Evolutionary conservation across 2,888 invertebrate species (phyloP).

Genomic region (Emesis furor): DNA sequence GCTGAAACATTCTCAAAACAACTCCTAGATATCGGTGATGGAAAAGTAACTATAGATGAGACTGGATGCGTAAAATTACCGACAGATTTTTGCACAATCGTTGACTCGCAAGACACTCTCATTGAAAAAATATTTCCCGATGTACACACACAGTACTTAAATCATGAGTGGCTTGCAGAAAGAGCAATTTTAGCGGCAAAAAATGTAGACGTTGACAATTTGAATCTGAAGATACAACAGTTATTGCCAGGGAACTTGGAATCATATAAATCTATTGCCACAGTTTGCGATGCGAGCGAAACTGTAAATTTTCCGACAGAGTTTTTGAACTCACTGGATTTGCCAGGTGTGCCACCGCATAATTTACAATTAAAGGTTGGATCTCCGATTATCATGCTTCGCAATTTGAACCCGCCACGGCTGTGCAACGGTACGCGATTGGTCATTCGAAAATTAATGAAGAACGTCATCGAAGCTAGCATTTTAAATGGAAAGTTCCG

Average conservation of each 20-base stretch:
- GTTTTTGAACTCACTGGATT: constrained; percentile 26
- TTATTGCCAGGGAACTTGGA: constrained; percentile 5
- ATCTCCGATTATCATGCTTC: neutral
- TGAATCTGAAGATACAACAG: constrained; percentile 12
- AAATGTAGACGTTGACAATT: constrained; percentile 75
- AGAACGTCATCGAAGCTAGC: neutral
- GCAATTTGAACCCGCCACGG: constrained; percentile 9
- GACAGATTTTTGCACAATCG: constrained; percentile 59
- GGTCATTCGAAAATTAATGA: neutral
- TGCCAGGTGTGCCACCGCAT: neutral
- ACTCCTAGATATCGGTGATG: constrained; percentile 40
- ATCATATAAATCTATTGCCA: constrained; percentile 16
- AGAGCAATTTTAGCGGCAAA: constrained; percentile 74
- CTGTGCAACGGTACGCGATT: neutral
- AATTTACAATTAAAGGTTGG: constrained; percentile 19
- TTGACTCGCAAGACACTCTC: constrained; percentile 74
- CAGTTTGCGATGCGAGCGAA: neutral
- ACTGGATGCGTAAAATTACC: constrained; percentile 61
- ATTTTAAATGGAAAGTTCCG: neutral
- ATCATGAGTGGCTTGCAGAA: constrained; percentile 76
- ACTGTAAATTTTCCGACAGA: constrained; percentile 1
- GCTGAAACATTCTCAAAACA: constrained; percentile 64
- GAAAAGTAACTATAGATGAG: constrained; percentile 58
- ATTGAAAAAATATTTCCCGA: constrained; percentile 75
- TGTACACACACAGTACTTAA: constrained; percentile 69